These are phyloP conservation scores for Orientallactaga bullata DNA, from an alignment of 2,113 vertebrate species.

Conservation along the genomic window DNA sequence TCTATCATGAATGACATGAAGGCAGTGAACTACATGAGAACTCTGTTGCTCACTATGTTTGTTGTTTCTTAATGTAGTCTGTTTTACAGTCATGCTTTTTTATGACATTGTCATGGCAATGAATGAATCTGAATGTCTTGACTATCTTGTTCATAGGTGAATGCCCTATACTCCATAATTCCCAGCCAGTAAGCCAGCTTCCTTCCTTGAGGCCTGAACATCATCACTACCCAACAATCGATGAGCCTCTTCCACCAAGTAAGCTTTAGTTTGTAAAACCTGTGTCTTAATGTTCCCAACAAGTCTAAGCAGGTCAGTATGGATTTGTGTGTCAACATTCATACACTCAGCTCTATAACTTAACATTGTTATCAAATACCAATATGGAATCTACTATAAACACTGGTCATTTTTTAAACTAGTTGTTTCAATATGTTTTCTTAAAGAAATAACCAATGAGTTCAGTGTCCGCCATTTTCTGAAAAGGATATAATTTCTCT, in stretches of 20 bases:
- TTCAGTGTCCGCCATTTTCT: constrained; percentile 37
- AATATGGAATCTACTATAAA: background rate
- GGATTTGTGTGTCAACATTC: constrained; percentile 74
- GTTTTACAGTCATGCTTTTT: constrained; percentile 84
- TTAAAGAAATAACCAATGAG: constrained; percentile 11
- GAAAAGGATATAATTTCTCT: constrained; percentile 31
- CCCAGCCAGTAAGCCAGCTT: constrained; percentile 94
- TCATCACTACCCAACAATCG: constrained; percentile 97
- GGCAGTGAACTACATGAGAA: constrained; percentile 65
- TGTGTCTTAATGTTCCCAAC: constrained; percentile 85
- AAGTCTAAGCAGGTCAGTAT: constrained; percentile 86
- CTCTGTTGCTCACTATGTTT: constrained; percentile 44
- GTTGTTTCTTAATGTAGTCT: constrained; percentile 68
- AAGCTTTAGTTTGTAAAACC: constrained; percentile 90
- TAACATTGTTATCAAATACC: background rate
- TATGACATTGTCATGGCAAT: constrained; percentile 80
- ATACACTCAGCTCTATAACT: constrained; percentile 29
- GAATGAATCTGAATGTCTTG: constrained; percentile 88
- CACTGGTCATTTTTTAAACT: background rate
- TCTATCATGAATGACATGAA: constrained; percentile 66
- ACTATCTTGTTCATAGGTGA: constrained; percentile 92
- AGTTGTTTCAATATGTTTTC: constrained; percentile 40
- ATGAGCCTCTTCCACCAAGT: constrained; percentile 99
- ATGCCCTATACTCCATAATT: constrained; percentile 91
- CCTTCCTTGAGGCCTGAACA: constrained; percentile 96